Conservation (phyloP, 2,888 invertebrate species). For the Nemotelus nigrinus region DNA sequence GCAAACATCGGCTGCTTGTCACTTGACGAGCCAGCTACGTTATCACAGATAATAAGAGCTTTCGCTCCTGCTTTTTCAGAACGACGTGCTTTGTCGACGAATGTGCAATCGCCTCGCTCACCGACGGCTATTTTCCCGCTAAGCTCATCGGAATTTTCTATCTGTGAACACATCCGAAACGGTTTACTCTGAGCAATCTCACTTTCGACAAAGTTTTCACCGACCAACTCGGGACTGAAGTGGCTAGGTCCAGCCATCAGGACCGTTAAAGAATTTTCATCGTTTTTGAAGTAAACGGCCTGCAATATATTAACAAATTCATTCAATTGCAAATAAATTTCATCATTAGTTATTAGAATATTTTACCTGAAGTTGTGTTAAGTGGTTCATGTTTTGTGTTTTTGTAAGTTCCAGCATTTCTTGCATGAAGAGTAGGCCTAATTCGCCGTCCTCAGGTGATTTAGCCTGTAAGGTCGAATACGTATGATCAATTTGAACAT, state of each 20-base stretch:
- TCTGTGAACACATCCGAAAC: constrained; percentile 70
- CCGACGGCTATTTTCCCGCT: constrained; percentile 84
- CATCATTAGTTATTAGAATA: background rate
- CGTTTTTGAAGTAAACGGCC: constrained; percentile 65
- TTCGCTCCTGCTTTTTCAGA: constrained; percentile 84
- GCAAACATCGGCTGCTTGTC: constrained; percentile 87
- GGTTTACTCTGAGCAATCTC: constrained; percentile 75
- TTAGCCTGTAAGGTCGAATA: constrained; percentile 73
- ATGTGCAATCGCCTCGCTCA: constrained; percentile 93
- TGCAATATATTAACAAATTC: constrained; percentile 52
- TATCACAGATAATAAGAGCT: constrained; percentile 88
- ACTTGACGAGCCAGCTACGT: constrained; percentile 78
- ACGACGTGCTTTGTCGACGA: constrained; percentile 90
- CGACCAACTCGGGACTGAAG: constrained; percentile 82
- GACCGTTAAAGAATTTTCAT: constrained; percentile 62
- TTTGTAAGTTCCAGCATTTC: constrained; percentile 94
- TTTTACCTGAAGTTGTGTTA: constrained; percentile 62
- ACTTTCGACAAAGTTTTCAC: constrained; percentile 73
- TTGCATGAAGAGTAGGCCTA: constrained; percentile 94
- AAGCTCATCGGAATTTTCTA: constrained; percentile 71
- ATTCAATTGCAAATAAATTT: background rate
- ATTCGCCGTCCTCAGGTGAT: constrained; percentile 85
- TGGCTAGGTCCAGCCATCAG: constrained; percentile 89
- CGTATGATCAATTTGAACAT: background rate
- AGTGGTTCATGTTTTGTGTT: constrained; percentile 67